Evolutionary conservation across 1,140 invertebrate species (phyloP).

Genomic region (Cataglyphis hispanica): DNA sequence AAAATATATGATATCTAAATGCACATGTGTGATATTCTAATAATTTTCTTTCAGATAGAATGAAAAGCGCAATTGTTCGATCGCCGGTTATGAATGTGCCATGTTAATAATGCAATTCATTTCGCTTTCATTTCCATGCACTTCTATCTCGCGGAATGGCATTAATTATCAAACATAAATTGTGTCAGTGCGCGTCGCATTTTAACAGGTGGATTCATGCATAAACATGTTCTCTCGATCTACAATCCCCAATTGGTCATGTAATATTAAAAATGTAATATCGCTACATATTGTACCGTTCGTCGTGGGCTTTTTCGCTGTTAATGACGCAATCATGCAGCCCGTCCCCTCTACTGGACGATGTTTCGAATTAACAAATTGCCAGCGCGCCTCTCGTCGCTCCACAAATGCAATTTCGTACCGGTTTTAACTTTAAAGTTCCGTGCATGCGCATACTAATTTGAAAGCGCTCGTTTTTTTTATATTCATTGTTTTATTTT

Average conservation of each 20-base stretch:
- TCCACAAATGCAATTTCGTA: conserved; percentile 60
- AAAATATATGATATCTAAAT: neutral
- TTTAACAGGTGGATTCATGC: conserved; percentile 68
- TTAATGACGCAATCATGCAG: conserved; percentile 64
- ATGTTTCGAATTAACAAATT: conserved; percentile 69
- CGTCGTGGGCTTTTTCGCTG: conserved; percentile 57
- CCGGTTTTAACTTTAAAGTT: conserved; percentile 69
- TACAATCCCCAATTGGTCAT: conserved; percentile 58
- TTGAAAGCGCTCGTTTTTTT: conserved; percentile 19
- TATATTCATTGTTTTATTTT: conserved; percentile 50
- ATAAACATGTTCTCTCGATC: conserved; percentile 66
- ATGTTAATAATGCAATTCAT: conserved; percentile 29
- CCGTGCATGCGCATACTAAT: conserved; percentile 72
- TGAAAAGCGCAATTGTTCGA: neutral
- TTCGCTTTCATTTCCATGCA: conserved; percentile 44
- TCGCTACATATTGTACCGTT: conserved; percentile 38
- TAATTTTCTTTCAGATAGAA: neutral
- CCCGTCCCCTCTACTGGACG: conserved; percentile 57
- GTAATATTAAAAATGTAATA: conserved; percentile 64
- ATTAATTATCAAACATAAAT: conserved; percentile 57
- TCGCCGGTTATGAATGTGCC: neutral
- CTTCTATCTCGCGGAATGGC: conserved; percentile 34
- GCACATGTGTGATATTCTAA: neutral
- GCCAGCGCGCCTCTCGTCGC: conserved; percentile 43
- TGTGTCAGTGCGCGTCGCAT: conserved; percentile 62